phyloP scores from a whole-genome alignment of 2,888 invertebrate genomes.

The Tipula helvola region DNA sequence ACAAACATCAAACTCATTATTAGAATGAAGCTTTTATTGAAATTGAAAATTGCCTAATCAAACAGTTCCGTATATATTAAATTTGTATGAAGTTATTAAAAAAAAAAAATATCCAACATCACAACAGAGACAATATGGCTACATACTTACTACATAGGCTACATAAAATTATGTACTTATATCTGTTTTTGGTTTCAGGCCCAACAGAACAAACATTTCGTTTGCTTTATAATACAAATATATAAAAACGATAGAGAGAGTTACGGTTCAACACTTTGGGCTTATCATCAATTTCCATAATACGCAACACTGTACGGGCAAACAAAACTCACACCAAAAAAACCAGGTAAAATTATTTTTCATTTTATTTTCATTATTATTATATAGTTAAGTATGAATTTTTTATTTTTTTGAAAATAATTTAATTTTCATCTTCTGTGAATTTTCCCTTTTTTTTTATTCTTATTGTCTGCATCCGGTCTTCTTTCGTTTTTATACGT shows the following conservation, averaged over 20 bases:
- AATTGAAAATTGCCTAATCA: neutral
- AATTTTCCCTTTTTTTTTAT: neutral
- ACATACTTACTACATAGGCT: neutral
- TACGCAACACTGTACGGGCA: neutral
- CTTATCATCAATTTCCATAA: neutral
- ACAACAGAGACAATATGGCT: neutral
- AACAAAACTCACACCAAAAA: neutral
- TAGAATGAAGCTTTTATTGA: neutral
- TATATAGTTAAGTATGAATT: neutral
- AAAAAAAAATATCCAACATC: neutral
- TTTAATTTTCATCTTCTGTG: neutral
- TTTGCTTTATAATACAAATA: neutral
- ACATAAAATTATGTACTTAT: neutral
- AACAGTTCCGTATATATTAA: neutral
- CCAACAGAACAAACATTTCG: neutral
- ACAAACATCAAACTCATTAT: neutral
- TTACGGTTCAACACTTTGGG: neutral
- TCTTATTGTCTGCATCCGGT: neutral
- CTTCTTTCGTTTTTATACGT: neutral
- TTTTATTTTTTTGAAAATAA: neutral
- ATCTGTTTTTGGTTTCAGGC: neutral
- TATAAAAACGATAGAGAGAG: neutral
- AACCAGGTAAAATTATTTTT: neutral
- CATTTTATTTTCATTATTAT: neutral
- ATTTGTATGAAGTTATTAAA: neutral